phyloP scores from a whole-genome alignment of 2,888 invertebrate genomes.

The Tipula unca region DNA sequence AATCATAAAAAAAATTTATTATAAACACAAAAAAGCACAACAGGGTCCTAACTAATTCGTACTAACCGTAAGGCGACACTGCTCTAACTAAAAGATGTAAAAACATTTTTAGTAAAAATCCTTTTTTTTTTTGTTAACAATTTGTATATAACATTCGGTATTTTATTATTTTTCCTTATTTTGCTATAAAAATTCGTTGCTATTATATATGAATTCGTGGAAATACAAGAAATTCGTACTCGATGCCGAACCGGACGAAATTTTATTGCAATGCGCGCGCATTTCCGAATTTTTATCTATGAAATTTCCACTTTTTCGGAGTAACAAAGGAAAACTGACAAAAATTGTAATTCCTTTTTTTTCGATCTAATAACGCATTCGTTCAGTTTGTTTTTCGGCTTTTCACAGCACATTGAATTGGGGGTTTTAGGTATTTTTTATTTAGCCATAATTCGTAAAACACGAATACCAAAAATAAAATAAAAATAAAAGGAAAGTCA shows the following conservation, averaged over 20 bases:
- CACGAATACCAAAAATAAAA: not conserved
- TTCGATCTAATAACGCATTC: not conserved
- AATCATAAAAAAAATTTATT: not conserved
- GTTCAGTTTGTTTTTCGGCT: not conserved
- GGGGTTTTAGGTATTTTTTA: not conserved
- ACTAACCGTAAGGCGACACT: constrained; percentile 45
- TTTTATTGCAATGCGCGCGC: not conserved
- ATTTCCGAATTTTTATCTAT: not conserved
- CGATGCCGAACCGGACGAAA: not conserved
- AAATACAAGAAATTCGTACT: not conserved
- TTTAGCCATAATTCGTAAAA: not conserved
- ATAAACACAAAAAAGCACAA: constrained; percentile 29
- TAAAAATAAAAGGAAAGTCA: not conserved
- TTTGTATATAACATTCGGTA: constrained; percentile 15
- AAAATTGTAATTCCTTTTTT: not conserved
- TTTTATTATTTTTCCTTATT: constrained; percentile 24
- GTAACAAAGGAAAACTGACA: not conserved
- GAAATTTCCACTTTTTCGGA: not conserved
- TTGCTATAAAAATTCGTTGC: constrained; percentile 16
- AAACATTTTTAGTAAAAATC: constrained; percentile 39
- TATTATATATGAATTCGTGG: not conserved
- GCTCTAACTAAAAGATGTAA: constrained; percentile 40
- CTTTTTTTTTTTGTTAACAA: constrained; percentile 29
- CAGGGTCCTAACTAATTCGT: constrained; percentile 38
- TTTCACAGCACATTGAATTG: not conserved